Evolutionary conservation across 2,113 vertebrate genomes (phyloP), one percentile per base, ranked within the genome.

Genomic region (Elanus axillaris): DNA sequence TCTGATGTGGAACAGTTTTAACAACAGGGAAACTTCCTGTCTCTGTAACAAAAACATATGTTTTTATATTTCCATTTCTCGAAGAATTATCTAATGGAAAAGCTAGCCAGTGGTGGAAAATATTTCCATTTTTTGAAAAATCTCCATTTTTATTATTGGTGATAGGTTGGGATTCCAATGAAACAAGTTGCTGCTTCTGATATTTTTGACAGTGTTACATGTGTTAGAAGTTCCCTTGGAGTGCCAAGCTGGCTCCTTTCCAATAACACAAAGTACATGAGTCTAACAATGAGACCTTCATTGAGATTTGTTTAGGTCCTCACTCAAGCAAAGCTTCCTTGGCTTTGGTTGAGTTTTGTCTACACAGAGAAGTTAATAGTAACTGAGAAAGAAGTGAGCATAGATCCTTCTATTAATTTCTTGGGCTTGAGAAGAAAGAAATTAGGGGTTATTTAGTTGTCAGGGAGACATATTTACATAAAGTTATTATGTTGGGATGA

Each of bases 391-490:
- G 89, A 85, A 62, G 40, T 48, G 55, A 85, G 31, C 58, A 60
- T 36, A 68, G 42, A 86, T 73, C n/a, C 29, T 62, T 86, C 83
- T 47, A 32, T 58, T 88, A 59, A 45, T 91, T 96, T 84, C 38
- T 77, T 78, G 10, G 25, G 13, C 16, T 90, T 84, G 19, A 45
- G 53, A 91, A 71, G 50, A 89, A 91, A 93, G 52, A 85, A 96
- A 88, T 85, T n/a, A 67, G 45, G 48, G 18, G 18, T 58, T 89
- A 47, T 90, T 90, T 90, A 38, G 32, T 82, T 88, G 50, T 94
- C 29, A 83, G 47, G 29, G 59, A 90, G 90, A 94, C 50, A 71
- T 94, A 93, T 86, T 95, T 90, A 87, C 94, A 93, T 63, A 84
- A 43, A 88, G n/a, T 92, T 86, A 50, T 74, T 93, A 93, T 86